These are phyloP conservation scores for Alectoris magna DNA, from an alignment of 2,797 vertebrate species.

Conservation along the genomic window DNA sequence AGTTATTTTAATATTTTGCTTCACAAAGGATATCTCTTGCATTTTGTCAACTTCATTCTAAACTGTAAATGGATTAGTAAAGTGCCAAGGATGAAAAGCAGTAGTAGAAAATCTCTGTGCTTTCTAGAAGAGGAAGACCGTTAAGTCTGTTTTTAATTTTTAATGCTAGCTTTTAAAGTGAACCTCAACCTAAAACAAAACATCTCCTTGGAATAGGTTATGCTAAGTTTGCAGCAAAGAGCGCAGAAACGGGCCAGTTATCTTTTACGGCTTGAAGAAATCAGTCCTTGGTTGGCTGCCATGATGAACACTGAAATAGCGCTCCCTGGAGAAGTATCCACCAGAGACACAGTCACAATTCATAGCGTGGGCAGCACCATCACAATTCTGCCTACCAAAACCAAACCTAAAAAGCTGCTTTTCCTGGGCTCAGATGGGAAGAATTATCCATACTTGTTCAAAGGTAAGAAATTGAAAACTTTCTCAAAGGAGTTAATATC, in stretches of 20 bases:
- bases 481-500: neutral
- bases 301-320: constrained; percentile 96
- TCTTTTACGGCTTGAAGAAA: constrained; percentile 92
- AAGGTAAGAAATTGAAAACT: constrained; percentile 84
- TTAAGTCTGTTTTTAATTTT: neutral
- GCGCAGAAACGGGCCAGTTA: constrained; percentile 97
- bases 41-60: neutral
- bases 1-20: neutral
- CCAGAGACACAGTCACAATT: constrained; percentile 93
- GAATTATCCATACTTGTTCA: constrained; percentile 97
- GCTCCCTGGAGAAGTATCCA: constrained; percentile 94
- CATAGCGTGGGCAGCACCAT: constrained; percentile 95
- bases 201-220: constrained; percentile 83
- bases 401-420: constrained; percentile 97
- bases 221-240: constrained; percentile 96
- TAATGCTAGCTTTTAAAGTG: neutral
- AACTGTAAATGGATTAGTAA: neutral
- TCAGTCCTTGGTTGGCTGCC: constrained; percentile 93
- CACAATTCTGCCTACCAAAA: constrained; percentile 98
- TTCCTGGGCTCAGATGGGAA: constrained; percentile 96
- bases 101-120: neutral
- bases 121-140: neutral
- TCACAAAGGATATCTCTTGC: neutral
- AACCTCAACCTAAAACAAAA: neutral
- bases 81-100: neutral